These are phyloP conservation scores for Frieseomelitta varia DNA, from an alignment of 1,140 invertebrate genomes.

Conservation along the genomic window DNA sequence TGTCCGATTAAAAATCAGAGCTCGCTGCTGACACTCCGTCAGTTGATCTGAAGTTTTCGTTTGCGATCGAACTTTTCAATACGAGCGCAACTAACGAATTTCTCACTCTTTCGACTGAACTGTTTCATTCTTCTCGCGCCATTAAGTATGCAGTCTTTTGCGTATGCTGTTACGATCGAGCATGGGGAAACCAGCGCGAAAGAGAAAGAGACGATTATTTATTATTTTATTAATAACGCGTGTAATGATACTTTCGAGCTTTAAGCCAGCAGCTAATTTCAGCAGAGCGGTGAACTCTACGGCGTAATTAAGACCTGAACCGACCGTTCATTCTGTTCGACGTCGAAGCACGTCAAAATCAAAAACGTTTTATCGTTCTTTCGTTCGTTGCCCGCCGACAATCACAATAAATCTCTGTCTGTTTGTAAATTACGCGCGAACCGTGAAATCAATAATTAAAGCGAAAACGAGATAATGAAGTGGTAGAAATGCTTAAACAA, in stretches of 20 bases:
- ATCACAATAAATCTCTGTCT: background rate
- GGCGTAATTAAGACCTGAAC: background rate
- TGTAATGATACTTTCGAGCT: background rate
- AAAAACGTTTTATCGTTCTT: background rate
- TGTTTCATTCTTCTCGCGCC: no score
- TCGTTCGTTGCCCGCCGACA: no score
- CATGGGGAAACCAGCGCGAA: no score
- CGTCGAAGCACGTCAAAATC: background rate
- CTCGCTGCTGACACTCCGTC: no score
- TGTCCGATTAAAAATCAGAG: no score
- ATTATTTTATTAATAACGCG: no score
- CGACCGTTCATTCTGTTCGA: background rate
- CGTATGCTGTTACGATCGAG: background rate
- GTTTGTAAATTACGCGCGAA: background rate
- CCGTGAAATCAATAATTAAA: background rate
- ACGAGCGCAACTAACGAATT: background rate
- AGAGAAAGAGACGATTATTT: background rate
- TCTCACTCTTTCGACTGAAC: background rate
- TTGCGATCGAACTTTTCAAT: no score
- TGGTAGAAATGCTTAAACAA: background rate
- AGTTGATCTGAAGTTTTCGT: no score
- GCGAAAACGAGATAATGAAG: background rate
- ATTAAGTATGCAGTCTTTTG: background rate
- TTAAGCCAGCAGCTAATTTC: conserved; percentile 9
- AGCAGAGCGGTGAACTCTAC: background rate